These are phyloP conservation scores for Teinopalpus imperialis DNA, from an alignment of 2,888 invertebrate genomes.

Conservation along the genomic window DNA sequence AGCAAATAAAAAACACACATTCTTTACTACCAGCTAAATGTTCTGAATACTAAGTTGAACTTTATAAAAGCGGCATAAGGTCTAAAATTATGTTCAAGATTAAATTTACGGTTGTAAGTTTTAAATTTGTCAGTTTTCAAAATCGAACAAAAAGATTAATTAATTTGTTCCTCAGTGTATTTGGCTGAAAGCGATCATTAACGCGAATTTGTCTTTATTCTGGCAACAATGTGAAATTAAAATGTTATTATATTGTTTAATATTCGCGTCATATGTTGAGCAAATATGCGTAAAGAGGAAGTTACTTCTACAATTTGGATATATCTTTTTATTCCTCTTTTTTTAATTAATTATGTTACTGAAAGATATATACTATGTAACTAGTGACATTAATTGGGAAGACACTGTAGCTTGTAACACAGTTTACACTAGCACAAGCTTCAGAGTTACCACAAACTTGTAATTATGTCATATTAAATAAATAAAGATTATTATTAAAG, in stretches of 20 bases:
- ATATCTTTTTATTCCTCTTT: too few species aligned
- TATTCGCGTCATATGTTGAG: conserved; percentile 15
- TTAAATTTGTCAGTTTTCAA: conserved; percentile 8
- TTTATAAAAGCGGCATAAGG: background rate
- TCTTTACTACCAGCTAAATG: background rate
- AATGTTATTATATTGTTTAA: conserved; percentile 8
- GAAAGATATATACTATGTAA: too few species aligned
- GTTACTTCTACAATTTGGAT: too few species aligned
- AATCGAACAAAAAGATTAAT: conserved; percentile 20
- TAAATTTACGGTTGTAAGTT: background rate
- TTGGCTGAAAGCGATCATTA: conserved; percentile 22
- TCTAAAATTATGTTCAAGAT: background rate
- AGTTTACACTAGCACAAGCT: too few species aligned
- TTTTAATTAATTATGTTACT: too few species aligned
- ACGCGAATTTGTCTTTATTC: conserved; percentile 13
- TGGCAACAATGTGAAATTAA: conserved; percentile 18
- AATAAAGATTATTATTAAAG: too few species aligned
- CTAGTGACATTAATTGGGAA: too few species aligned
- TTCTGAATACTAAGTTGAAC: background rate
- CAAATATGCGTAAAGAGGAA: too few species aligned
- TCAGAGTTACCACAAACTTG: too few species aligned
- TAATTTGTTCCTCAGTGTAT: conserved; percentile 15
- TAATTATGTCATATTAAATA: too few species aligned
- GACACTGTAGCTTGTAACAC: too few species aligned
- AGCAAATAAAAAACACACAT: conserved; percentile 29